A percentile compares a stretch with the other conserved stretches of the same genome.
Conservation (phyloP, 1,140 invertebrate species). For the Oppia nitens region DNA sequence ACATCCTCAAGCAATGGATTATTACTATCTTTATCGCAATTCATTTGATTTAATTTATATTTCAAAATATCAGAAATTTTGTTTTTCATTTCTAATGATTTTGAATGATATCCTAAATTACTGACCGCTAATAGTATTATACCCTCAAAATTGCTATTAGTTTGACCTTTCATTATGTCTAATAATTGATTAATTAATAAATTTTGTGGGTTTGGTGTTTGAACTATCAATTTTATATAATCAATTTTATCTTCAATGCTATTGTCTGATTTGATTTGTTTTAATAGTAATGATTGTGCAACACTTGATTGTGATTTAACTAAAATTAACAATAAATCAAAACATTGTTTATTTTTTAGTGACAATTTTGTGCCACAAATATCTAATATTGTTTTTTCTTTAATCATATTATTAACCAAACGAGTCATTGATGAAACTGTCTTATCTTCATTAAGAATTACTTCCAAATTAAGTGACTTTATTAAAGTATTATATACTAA, state of each 20-base stretch:
- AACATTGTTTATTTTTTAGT: neutral
- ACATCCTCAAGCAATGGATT: constrained; percentile 2
- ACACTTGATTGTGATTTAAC: neutral
- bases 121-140: neutral
- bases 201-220: neutral
- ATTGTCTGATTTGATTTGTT: neutral
- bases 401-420: neutral
- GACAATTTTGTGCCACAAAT: neutral
- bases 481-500: neutral
- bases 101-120: neutral
- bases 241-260: neutral
- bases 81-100: neutral
- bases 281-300: neutral
- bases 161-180: neutral
- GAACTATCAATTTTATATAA: neutral
- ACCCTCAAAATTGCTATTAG: neutral
- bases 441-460: neutral
- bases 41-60: neutral
- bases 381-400: neutral
- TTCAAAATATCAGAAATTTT: neutral
- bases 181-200: neutral
- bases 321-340: neutral
- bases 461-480: neutral
- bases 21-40: neutral
- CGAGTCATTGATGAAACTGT: neutral